Evolutionary conservation across 2,888 invertebrate genomes (phyloP), one percentile per base, ranked within the genome.

Genomic region (Sympetrum striolatum): DNA sequence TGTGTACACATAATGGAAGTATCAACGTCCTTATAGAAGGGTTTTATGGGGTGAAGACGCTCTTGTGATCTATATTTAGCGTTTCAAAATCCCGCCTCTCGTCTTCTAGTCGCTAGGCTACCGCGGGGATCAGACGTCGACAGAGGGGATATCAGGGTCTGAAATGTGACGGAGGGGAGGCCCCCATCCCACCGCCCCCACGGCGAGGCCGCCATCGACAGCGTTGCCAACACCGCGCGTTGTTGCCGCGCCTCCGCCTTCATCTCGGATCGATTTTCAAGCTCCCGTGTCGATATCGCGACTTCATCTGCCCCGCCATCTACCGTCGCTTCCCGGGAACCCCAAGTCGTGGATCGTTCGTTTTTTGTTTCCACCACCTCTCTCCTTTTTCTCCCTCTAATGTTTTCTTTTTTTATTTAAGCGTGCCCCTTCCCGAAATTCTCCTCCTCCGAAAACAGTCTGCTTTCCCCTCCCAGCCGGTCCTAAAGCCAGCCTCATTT

Each of bases 51-150:
- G 60, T 37, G 86, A 37, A 86, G 86, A 37, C 86, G 86, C 22
- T 22, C 31, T 58, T 37, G 86, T 60, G 58, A 35, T n/a, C 82
- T 86, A 86, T 86, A 86, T 86, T 86, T 86, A 86, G 86, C 58
- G 58, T 86, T 86, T 86, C 86, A 86, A 86, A 86, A 86, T 86
- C 86, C 86, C 86, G 86, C 86, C 86, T 73, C 73, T 73, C 73
- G 73, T 73, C n/a, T 73, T 31, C 73, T 73, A 73, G 73, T 73
- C 73, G 25, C 82, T 86, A 86, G 58, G 86, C 86, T 82, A 35
- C 82, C 73, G 31, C 31, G 25, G 73, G 31, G 73, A 73, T 73
- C 73, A 73, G 73, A 73, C 73, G 73, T n/a, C n/a, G 73, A 73
- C 25, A 25, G 73, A 73, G 73, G 31, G 82, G 82, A 53, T 58